Evolutionary conservation across 2,888 invertebrate species (phyloP).

Genomic region (Eristalis intricaria): DNA sequence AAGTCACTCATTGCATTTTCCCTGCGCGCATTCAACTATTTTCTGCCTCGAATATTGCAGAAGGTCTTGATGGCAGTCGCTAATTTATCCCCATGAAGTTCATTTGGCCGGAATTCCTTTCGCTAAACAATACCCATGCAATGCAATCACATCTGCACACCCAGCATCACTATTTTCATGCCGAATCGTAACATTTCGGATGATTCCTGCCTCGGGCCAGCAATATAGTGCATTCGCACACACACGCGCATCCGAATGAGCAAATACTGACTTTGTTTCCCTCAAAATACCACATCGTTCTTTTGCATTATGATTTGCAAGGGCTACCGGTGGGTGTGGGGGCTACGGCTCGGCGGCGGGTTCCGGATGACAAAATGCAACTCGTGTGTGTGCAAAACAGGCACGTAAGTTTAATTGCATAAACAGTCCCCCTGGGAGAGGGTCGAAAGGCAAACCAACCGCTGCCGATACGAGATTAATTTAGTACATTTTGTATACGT

Average conservation of each 20-base stretch:
- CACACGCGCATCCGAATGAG: not conserved
- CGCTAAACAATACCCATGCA: not conserved
- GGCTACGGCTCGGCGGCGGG: not conserved
- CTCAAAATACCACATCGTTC: conserved; percentile 13
- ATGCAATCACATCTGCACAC: not conserved
- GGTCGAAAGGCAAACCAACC: conserved; percentile 21
- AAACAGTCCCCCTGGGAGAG: conserved; percentile 43
- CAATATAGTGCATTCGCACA: not conserved
- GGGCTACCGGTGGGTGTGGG: not conserved
- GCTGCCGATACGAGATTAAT: conserved; percentile 47
- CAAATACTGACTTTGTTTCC: not conserved
- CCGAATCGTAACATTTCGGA: not conserved
- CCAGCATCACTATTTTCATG: not conserved
- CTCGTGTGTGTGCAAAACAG: conserved; percentile 7
- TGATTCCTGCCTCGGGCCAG: not conserved
- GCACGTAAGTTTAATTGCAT: conserved; percentile 52
- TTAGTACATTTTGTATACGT: conserved; percentile 27
- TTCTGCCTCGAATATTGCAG: too few relatives aligned
- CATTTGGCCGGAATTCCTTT: not conserved
- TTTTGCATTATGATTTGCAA: conserved; percentile 28
- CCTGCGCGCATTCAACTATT: too few relatives aligned
- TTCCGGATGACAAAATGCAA: conserved; percentile 33
- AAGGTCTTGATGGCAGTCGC: too few relatives aligned
- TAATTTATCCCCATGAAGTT: not conserved
- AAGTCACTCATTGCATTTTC: too few relatives aligned